These are phyloP conservation scores for Montipora capricornis DNA, from an alignment of 64 coral and sea anemone species.

Conservation along the genomic window DNA sequence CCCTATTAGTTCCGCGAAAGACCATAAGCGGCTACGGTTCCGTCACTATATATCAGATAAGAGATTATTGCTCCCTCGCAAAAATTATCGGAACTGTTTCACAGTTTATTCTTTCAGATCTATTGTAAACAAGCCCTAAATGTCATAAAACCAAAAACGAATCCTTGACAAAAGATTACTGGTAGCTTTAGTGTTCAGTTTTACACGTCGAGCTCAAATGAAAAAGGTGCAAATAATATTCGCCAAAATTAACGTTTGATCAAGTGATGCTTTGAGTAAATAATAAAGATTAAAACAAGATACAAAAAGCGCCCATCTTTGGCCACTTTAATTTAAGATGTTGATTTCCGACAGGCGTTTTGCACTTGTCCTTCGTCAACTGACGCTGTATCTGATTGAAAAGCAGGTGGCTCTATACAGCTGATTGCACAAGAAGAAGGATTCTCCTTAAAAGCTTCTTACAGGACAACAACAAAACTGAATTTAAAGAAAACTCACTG, in stretches of 20 bases:
- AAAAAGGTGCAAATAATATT: too few species aligned
- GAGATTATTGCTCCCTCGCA: too few species aligned
- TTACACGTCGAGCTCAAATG: too few species aligned
- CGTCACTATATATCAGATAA: too few species aligned
- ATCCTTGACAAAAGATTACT: too few species aligned
- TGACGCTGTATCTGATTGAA: not conserved
- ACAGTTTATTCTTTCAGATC: too few species aligned
- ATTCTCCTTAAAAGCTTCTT: not conserved
- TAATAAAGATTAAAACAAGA: not conserved
- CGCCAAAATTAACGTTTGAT: not conserved
- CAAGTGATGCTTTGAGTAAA: not conserved
- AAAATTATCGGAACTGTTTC: too few species aligned
- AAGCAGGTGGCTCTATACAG: conserved; percentile 36
- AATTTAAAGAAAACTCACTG: not conserved
- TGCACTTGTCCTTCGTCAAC: not conserved
- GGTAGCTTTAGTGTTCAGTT: too few species aligned
- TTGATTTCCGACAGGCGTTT: not conserved
- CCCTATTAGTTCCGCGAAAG: too few species aligned
- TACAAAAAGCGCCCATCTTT: not conserved
- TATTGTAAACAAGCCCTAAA: too few species aligned
- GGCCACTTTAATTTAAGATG: not conserved
- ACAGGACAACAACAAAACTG: not conserved
- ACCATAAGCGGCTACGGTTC: too few species aligned
- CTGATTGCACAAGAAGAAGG: not conserved
- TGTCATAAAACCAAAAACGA: too few species aligned